Evolutionary conservation across 2,113 vertebrate genomes (phyloP).

Genomic region (Indicator indicator): DNA sequence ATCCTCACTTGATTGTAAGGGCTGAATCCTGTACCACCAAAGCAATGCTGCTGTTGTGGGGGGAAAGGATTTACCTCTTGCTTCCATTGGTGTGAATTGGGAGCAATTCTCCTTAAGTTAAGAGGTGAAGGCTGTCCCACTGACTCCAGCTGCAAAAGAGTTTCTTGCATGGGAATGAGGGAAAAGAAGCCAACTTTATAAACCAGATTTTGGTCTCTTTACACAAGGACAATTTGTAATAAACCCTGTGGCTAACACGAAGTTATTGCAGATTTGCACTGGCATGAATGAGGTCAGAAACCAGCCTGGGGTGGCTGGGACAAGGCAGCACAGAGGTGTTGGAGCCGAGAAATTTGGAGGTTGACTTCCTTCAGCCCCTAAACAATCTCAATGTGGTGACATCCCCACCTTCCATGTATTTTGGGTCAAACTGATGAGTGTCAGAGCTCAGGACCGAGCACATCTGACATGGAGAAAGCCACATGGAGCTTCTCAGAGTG

Average conservation of each 20-base stretch:
- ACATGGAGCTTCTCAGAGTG: not conserved
- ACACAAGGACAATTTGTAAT: conserved; percentile 66
- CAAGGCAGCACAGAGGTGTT: not conserved
- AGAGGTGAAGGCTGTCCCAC: conserved; percentile 43
- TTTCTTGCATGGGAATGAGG: conserved; percentile 26
- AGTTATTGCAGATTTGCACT: conserved; percentile 58
- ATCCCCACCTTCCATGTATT: not conserved
- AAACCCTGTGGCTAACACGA: conserved; percentile 51
- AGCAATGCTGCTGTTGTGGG: not conserved
- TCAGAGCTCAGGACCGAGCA: not conserved
- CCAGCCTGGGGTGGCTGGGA: conserved; percentile 50
- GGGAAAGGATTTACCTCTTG: not conserved
- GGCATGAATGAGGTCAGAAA: conserved; percentile 67
- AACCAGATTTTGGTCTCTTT: conserved; percentile 64
- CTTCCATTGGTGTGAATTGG: not conserved
- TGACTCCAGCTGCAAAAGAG: not conserved
- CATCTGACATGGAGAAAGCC: not conserved
- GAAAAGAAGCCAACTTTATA: conserved; percentile 42
- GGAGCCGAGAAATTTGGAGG: conserved; percentile 4
- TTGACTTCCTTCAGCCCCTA: not conserved
- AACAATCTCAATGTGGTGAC: rapidly evolving
- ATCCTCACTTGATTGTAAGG: not conserved
- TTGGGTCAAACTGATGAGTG: conserved; percentile 22
- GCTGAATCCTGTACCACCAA: not conserved
- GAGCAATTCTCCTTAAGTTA: not conserved